Conservation (phyloP, 2,797 vertebrate species). For the Morus bassanus region DNA sequence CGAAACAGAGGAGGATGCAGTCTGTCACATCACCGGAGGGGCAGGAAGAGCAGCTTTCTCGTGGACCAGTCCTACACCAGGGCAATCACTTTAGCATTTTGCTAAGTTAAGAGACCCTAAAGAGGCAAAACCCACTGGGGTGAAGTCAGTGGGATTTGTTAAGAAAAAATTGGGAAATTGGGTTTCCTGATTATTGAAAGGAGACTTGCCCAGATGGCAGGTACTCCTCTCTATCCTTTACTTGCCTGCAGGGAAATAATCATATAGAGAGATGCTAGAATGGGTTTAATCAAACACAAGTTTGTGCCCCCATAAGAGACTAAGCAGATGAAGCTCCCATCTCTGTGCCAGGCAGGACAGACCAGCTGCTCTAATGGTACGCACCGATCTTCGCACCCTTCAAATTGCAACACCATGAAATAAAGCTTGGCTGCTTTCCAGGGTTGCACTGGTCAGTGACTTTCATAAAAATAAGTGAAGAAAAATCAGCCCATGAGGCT, state of each 20-base stretch:
- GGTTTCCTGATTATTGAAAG: background rate
- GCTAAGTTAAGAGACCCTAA: background rate
- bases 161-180: background rate
- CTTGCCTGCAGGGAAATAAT: background rate
- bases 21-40: background rate
- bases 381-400: background rate
- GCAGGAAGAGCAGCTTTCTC: background rate
- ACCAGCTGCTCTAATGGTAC: background rate
- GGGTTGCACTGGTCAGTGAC: background rate
- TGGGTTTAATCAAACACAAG: background rate
- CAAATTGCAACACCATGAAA: background rate
- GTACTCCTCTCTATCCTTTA: background rate
- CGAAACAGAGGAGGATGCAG: background rate
- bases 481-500: background rate
- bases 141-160: background rate
- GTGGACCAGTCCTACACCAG: background rate
- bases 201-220: background rate
- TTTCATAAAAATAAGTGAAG: constrained; percentile 32
- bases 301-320: background rate
- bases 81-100: background rate
- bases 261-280: background rate
- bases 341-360: background rate
- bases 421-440: background rate
- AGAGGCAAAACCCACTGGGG: background rate
- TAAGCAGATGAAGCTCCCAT: background rate